Evolutionary conservation across 37 sponge, comb jelly and placozoan genomes (phyloP).

Genomic region (Eunapius fragilis): DNA sequence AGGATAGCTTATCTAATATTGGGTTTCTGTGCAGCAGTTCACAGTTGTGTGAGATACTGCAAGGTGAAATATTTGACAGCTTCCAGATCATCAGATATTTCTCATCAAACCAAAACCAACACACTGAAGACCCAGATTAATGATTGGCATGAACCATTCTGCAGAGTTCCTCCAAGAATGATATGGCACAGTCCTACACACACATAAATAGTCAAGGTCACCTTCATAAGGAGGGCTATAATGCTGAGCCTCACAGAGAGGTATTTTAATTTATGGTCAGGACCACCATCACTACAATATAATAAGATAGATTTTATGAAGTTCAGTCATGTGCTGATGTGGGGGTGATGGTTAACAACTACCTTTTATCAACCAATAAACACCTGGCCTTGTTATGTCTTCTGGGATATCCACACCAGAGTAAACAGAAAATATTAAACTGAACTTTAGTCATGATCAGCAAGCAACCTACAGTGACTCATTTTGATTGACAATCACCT

Average conservation of each 20-base stretch:
- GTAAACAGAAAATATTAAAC: slow-evolving; percentile 46
- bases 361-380: slow-evolving; percentile 49
- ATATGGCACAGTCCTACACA: slow-evolving; percentile 46
- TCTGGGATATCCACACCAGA: slow-evolving; percentile 47
- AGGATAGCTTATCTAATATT: slow-evolving; percentile 12
- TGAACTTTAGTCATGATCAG: slow-evolving; percentile 64
- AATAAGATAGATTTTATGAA: slow-evolving; percentile 27
- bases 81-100: slow-evolving; percentile 44
- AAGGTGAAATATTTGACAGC: slow-evolving; percentile 21
- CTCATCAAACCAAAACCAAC: too few relatives aligned
- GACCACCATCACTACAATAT: slow-evolving; percentile 66
- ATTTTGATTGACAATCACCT: slow-evolving; percentile 34
- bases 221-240: slow-evolving; percentile 39
- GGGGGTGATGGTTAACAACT: slow-evolving; percentile 50
- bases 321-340: slow-evolving; percentile 38
- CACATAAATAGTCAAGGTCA: slow-evolving; percentile 54
- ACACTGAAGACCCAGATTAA: too few relatives aligned
- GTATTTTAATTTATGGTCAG: slow-evolving; percentile 56
- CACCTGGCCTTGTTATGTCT: slow-evolving; percentile 29
- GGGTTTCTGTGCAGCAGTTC: slow-evolving; percentile 27
- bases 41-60: slow-evolving; percentile 48
- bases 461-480: slow-evolving; percentile 52
- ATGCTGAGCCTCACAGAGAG: slow-evolving; percentile 44
- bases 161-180: too few relatives aligned
- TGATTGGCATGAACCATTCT: slow-evolving; percentile 52